A percentile compares a stretch with the other conserved stretches of the same genome.
phyloP scores from a whole-genome alignment of 2,797 vertebrate genomes.

The Spheniscus humboldti region DNA sequence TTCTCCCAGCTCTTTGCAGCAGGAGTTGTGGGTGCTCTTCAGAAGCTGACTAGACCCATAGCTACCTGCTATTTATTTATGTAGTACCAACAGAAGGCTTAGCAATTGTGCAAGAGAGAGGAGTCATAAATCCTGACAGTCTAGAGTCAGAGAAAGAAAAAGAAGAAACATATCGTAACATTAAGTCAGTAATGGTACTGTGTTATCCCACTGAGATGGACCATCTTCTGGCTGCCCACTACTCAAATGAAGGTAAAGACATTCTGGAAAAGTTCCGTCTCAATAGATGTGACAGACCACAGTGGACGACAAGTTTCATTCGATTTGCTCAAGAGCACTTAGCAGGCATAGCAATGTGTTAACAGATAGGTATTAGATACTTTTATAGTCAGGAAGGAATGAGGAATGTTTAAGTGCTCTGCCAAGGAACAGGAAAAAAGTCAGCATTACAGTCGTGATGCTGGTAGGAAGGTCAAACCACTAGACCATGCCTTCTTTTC shows the following conservation, averaged over 20 bases:
- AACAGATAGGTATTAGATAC: background rate
- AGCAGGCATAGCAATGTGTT: background rate
- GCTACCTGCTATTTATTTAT: background rate
- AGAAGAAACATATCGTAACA: background rate
- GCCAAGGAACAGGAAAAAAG: background rate
- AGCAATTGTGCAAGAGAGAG: background rate
- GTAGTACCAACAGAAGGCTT: background rate
- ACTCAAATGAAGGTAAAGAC: background rate
- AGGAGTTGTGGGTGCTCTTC: background rate
- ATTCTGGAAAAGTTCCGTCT: background rate
- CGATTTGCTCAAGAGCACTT: background rate
- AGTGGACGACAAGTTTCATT: background rate
- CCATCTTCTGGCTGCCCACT: background rate
- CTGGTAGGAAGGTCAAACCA: background rate
- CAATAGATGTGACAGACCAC: background rate
- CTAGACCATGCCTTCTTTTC: background rate
- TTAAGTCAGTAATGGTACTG: background rate
- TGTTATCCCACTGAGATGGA: background rate
- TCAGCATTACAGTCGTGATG: background rate
- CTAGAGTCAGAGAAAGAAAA: background rate
- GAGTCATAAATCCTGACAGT: background rate
- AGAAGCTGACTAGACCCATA: background rate
- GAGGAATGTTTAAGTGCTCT: background rate
- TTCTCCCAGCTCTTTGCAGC: background rate
- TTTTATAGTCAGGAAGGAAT: background rate